Evolutionary conservation across 1,140 invertebrate species (phyloP), one percentile per base, ranked within the genome.

Genomic region (Brachionus rubens): DNA sequence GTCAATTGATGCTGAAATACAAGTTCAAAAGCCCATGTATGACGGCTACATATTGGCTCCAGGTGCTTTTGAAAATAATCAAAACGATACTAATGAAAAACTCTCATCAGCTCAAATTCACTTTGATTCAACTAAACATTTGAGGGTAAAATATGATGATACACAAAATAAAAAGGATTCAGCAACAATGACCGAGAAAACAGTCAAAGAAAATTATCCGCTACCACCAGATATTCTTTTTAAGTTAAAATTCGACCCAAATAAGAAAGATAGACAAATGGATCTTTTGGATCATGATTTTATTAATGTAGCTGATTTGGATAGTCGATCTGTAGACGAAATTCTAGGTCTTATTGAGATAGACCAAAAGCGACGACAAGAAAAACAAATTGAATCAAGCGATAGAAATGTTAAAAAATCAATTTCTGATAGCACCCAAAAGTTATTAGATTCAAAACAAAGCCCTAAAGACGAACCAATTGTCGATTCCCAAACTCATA

Each of bases 11-110:
- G 59, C 21, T 24, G 2, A 46, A 41, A 19, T 40, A 12, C 68
- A 72, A 72, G 50, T 48, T 28, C 46, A 72, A 28, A 72, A 72
- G 14, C 68, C 68, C 3, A 40, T 72, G 19, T 72, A 72, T 52
- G 68, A 72, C 14, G 68, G 68, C 14, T 72, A 72, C n/a, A 72
- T 72, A 14, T 19, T 72, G 1, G 24, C 16, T 12, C 68, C 68
- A 1, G 68, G 40, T 52, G 46, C 21, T 24, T 72, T 50, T 41
- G 19, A 72, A 40, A n/a, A 72, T 40, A 40, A 12, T 3, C 12
- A 50, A 12, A 0, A 50, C 3, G 26, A 54, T 0, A 10, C 2
- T 19, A 10, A 72, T 30, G 19, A 72, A 10, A 10, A 50, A 40
- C 16, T 50, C 2, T 6, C 26, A 0, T 36, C 46, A n/a, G 24